Conservation (phyloP, 2,888 invertebrate species). For the Ctena decussata region DNA sequence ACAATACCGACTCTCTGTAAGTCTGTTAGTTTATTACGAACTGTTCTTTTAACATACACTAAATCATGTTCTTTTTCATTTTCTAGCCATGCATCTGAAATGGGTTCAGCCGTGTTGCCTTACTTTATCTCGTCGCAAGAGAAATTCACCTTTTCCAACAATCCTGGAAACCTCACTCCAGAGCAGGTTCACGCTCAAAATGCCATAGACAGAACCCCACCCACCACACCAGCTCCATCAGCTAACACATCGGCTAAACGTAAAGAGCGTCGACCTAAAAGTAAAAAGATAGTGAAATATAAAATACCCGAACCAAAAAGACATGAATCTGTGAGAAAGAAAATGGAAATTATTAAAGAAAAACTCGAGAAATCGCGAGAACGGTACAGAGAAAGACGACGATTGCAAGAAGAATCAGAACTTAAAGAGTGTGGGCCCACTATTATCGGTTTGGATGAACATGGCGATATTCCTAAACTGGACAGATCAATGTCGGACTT, state of each 20-base stretch:
- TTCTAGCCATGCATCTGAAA: slow-evolving; percentile 29
- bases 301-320: slow-evolving; percentile 37
- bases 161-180: not conserved
- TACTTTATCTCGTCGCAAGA: slow-evolving; percentile 68
- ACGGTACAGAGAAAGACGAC: slow-evolving; percentile 50
- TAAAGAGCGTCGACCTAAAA: not conserved
- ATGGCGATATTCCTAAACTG: slow-evolving; percentile 28
- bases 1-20: too few relatives aligned
- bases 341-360: slow-evolving; percentile 68
- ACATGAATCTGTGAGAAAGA: slow-evolving; percentile 49
- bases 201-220: slow-evolving; percentile 21
- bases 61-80: not conserved
- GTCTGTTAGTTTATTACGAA: too few relatives aligned
- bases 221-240: slow-evolving; percentile 38
- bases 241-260: not conserved
- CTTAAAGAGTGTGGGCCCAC: slow-evolving; percentile 38
- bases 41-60: too few relatives aligned
- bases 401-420: slow-evolving; percentile 12
- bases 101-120: slow-evolving; percentile 66
- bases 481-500: slow-evolving; percentile 47
- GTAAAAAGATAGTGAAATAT: slow-evolving; percentile 37
- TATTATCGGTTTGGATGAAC: not conserved
- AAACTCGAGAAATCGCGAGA: slow-evolving; percentile 71
- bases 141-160: slow-evolving; percentile 19
- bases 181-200: not conserved